phyloP scores from a whole-genome alignment of 2,113 vertebrate species.

The Podocnemis expansa region DNA sequence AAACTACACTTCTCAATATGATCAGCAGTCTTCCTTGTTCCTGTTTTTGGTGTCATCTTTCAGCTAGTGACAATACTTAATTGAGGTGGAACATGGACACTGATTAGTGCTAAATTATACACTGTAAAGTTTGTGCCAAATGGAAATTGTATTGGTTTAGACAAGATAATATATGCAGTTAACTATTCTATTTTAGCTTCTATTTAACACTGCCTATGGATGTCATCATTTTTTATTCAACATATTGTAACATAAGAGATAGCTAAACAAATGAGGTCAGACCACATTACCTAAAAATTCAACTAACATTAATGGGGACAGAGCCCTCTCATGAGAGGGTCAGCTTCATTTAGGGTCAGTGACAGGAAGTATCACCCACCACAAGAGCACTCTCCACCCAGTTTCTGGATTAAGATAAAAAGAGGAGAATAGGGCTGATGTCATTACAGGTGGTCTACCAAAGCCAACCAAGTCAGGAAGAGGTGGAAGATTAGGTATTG shows the following conservation, averaged over 20 bases:
- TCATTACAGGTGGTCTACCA: too few relatives aligned
- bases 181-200: background rate
- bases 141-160: background rate
- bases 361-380: too few relatives aligned
- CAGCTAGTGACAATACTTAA: background rate
- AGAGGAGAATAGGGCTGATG: too few relatives aligned
- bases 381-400: background rate
- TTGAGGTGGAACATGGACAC: background rate
- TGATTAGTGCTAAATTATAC: background rate
- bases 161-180: background rate
- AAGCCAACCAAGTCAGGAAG: too few relatives aligned
- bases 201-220: background rate
- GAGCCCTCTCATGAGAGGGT: background rate
- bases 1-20: background rate
- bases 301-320: background rate
- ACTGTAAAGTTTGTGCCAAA: background rate
- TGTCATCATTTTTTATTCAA: background rate
- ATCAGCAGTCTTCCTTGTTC: background rate
- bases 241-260: background rate
- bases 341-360: background rate
- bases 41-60: background rate
- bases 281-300: background rate
- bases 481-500: too few relatives aligned
- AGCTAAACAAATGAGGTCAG: background rate
- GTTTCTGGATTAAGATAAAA: too few relatives aligned